phyloP scores from a whole-genome alignment of 2,797 vertebrate genomes.

The Balearica regulorum region DNA sequence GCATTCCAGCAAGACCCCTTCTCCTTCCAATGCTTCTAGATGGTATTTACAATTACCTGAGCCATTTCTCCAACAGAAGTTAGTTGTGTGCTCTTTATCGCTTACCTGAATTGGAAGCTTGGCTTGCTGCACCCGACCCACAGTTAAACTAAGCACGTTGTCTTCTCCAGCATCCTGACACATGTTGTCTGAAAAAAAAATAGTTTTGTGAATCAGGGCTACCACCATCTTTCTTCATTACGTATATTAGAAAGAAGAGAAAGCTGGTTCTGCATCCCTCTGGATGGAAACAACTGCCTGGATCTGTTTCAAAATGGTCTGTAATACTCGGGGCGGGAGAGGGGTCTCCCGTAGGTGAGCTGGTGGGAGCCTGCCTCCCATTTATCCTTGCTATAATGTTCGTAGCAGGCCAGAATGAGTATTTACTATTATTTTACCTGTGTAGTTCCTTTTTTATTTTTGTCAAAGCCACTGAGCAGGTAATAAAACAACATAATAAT shows the following conservation, averaged over 20 bases:
- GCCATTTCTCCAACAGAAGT: not conserved
- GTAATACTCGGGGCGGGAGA: not conserved
- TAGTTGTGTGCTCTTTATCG: not conserved
- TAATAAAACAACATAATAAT: conserved; percentile 28
- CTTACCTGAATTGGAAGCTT: not conserved
- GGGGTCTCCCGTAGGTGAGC: not conserved
- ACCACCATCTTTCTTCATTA: not conserved
- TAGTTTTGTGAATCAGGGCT: not conserved
- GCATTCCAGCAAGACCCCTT: not conserved
- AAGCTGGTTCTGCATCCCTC: not conserved
- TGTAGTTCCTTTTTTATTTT: not conserved
- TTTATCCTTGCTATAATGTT: not conserved
- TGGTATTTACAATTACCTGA: not conserved
- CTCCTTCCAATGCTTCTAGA: not conserved
- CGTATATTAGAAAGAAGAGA: not conserved
- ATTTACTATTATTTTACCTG: not conserved
- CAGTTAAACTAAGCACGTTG: accelerated
- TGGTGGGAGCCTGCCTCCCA: not conserved
- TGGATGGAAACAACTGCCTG: not conserved
- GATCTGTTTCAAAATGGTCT: not conserved
- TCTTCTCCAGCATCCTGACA: not conserved
- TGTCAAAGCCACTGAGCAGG: conserved; percentile 12
- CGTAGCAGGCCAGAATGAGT: not conserved
- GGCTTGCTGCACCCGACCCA: not conserved
- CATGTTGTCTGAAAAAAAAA: not conserved